These are phyloP conservation scores for Calidris pugnax DNA, from an alignment of 2,113 vertebrate species.

Conservation along the genomic window DNA sequence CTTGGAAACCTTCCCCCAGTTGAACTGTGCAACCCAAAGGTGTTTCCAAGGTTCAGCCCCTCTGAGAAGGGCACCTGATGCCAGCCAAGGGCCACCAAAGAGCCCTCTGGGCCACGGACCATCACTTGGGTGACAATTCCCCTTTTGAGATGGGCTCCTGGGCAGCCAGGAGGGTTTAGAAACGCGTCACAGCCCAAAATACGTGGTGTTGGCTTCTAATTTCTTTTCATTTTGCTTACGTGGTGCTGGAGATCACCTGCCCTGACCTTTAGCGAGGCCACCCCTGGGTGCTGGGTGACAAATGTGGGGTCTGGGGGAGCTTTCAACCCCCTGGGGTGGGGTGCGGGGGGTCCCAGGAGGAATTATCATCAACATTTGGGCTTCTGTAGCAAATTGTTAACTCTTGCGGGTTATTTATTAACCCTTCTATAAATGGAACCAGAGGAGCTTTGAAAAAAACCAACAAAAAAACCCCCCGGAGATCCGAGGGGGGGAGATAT, in stretches of 20 bases:
- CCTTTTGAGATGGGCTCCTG: neutral
- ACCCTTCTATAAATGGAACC: neutral
- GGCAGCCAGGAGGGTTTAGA: neutral
- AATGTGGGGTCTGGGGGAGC: fast-evolving
- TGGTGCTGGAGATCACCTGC: neutral
- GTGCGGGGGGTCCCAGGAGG: neutral
- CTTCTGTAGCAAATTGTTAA: neutral
- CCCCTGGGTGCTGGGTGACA: fast-evolving
- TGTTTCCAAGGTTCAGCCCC: neutral
- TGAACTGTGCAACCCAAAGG: neutral
- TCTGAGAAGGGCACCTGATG: fast-evolving
- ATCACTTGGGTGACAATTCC: fast-evolving
- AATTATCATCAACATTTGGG: neutral
- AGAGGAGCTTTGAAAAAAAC: neutral
- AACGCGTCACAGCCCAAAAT: fast-evolving
- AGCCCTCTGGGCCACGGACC: fast-evolving
- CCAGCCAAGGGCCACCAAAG: neutral
- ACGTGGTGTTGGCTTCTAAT: fast-evolving
- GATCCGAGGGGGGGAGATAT: no score
- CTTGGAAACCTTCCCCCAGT: neutral
- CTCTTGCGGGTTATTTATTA: neutral
- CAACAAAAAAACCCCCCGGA: no score
- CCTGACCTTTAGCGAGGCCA: neutral
- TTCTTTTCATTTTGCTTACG: no score
- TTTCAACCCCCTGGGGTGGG: neutral